Base-by-base conservation (phyloP, 2,797 vertebrate species). In the Diplodus sargus region DNA sequence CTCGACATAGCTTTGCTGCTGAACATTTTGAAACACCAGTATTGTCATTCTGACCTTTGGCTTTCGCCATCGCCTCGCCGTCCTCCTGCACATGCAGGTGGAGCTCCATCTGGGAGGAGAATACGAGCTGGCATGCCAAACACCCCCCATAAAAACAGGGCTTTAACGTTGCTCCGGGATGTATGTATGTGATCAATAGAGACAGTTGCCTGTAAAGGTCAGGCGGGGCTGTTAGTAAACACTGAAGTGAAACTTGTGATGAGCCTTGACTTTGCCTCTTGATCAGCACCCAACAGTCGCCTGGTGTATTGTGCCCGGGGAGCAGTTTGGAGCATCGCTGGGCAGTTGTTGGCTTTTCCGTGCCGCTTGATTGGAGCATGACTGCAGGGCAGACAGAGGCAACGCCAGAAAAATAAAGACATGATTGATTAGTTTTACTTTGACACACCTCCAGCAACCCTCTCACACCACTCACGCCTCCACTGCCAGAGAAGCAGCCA, bases 371-470 rank as follows among this genome's bases (percentile, higher is more conserved):
- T 83, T 90, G 82, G 86, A 91, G 80, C 72, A 79, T 64, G 87
- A 87, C 79, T 79, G 70, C 18, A 3, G 70, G 76, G 74, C 65
- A 80, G 83, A 85, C 48, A 59, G 76, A 74, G 69, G 49, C 75
- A 78, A 83, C 61, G 81, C 79, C 85, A 84, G 61, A 80, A 91
- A 39, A 80, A 90, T 87, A 89, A 89, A 92, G 86, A 85, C 85
- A 85, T 81, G 81, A 91, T 91, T 88, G 89, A 93, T 92, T 91
- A 85, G 89, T 90, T 89, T 88, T 89, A 91, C 74, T 90, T 81
- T 81, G 83, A 90, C 79, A 84, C 78, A 82, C 77, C 74, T 51
- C 82, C 65, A 76, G 59, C 60, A 60, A 47, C 48, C 58, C 67
- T 61, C 48, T 39, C 53, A 48, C 67, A 52, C 47, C 59, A 63